phyloP scores from a whole-genome alignment of 1,140 invertebrate species.

The Physella acuta region DNA sequence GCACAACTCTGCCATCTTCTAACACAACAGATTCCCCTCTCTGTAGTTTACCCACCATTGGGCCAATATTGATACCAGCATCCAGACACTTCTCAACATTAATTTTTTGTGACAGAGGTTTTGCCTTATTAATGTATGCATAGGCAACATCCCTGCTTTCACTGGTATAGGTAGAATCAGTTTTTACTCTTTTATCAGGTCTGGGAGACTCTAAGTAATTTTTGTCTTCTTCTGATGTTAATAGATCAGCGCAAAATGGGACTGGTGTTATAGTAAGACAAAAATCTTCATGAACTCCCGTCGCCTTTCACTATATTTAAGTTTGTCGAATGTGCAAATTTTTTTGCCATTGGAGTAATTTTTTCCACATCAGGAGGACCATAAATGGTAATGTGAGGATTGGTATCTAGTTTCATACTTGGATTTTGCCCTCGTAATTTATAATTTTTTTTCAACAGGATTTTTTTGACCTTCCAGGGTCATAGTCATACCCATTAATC shows the following conservation, averaged over 20 bases:
- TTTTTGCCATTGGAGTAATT: slow-evolving; percentile 24
- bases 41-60: slow-evolving; percentile 23
- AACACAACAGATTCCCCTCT: slow-evolving; percentile 16
- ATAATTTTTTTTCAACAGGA: slow-evolving; percentile 10
- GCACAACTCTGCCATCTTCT: slow-evolving; percentile 16
- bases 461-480: slow-evolving; percentile 20
- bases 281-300: slow-evolving; percentile 6
- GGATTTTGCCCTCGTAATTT: neutral
- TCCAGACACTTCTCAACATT: slow-evolving; percentile 24
- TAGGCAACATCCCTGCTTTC: too few relatives aligned
- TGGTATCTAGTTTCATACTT: neutral
- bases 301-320: slow-evolving; percentile 11
- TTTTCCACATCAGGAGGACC: slow-evolving; percentile 23
- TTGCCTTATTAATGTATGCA: too few relatives aligned
- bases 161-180: too few relatives aligned
- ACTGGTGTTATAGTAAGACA: slow-evolving; percentile 10
- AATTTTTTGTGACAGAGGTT: slow-evolving; percentile 18
- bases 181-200: too few relatives aligned
- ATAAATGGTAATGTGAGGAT: slow-evolving; percentile 7
- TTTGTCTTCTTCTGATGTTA: too few relatives aligned
- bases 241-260: too few relatives aligned
- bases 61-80: slow-evolving; percentile 19
- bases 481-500: slow-evolving; percentile 29
- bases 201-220: too few relatives aligned
- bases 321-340: slow-evolving; percentile 8